These are phyloP conservation scores for Thalassophryne amazonica DNA, from an alignment of 2,797 vertebrate species.

Conservation along the genomic window DNA sequence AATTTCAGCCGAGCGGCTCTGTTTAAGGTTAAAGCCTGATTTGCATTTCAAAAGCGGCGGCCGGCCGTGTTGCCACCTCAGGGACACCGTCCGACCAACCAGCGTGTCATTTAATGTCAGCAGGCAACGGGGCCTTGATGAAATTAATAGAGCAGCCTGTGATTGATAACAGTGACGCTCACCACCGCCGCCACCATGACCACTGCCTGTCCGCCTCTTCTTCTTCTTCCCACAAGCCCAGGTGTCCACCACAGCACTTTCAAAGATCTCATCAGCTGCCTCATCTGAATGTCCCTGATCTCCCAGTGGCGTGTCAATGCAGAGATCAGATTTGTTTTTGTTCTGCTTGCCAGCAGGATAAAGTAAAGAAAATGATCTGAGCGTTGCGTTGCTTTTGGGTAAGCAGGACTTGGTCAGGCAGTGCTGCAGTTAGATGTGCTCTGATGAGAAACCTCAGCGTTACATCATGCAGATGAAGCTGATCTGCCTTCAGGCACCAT, in stretches of 20 bases:
- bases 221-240: not conserved
- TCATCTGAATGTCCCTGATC: slow-evolving; percentile 11
- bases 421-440: not conserved
- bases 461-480: not conserved
- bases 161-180: slow-evolving; percentile 76
- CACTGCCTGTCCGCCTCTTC: slow-evolving; percentile 3
- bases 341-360: not conserved
- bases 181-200: slow-evolving; percentile 47
- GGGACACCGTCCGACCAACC: slow-evolving; percentile 64
- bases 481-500: not conserved
- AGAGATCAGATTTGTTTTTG: slow-evolving; percentile 22
- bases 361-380: not conserved
- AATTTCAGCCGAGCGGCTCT: slow-evolving; percentile 57
- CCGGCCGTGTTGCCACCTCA: slow-evolving; percentile 57
- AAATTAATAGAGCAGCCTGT: slow-evolving; percentile 80
- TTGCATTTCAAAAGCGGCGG: slow-evolving; percentile 83
- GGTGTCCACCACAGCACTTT: slow-evolving; percentile 29
- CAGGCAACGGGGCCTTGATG: slow-evolving; percentile 71
- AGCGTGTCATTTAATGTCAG: slow-evolving; percentile 83
- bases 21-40: slow-evolving; percentile 85
- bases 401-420: not conserved
- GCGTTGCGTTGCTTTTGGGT: slow-evolving; percentile 5
- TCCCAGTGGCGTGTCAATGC: not conserved
- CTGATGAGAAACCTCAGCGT: slow-evolving; percentile 12
- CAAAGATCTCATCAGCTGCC: slow-evolving; percentile 23